Evolutionary conservation across 1,140 invertebrate species (phyloP).

Genomic region (Dryas iulia): DNA sequence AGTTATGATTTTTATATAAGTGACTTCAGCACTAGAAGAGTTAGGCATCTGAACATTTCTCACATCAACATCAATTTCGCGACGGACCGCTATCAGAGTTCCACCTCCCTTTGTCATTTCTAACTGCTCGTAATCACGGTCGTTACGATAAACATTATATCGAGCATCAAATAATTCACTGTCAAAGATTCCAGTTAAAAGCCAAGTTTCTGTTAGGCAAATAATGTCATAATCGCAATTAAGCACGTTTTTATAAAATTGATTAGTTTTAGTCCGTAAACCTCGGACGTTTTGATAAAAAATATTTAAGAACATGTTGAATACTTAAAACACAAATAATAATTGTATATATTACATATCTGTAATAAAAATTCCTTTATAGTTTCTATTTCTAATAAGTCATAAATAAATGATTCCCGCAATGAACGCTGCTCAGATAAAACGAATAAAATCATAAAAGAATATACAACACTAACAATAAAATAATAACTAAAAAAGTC

Average conservation of each 20-base stretch:
- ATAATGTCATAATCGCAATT: too few species aligned
- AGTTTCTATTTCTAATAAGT: too few species aligned
- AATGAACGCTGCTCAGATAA: slow-evolving; percentile 6
- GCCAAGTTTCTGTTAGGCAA: too few species aligned
- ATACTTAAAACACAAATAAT: slow-evolving; percentile 6
- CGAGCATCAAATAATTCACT: too few species aligned
- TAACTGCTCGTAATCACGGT: too few species aligned
- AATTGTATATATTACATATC: slow-evolving; percentile 5
- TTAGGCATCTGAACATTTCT: neutral
- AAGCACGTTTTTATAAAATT: slow-evolving; percentile 14
- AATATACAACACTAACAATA: slow-evolving; percentile 12
- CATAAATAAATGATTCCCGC: slow-evolving; percentile 10
- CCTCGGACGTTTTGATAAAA: slow-evolving; percentile 24
- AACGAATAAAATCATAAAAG: slow-evolving; percentile 12
- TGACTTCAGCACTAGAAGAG: neutral
- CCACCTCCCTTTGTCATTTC: too few species aligned
- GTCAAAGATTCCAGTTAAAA: too few species aligned
- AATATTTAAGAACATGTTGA: slow-evolving; percentile 9
- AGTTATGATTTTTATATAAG: too few species aligned
- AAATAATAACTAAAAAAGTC: neutral
- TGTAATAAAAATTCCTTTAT: too few species aligned
- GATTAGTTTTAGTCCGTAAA: slow-evolving; percentile 18
- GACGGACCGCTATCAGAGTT: too few species aligned
- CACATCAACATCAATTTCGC: slow-evolving; percentile 5
- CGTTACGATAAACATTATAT: too few species aligned